Evolutionary conservation across 2,888 invertebrate species (phyloP).

Genomic region (Tethea ocularis): DNA sequence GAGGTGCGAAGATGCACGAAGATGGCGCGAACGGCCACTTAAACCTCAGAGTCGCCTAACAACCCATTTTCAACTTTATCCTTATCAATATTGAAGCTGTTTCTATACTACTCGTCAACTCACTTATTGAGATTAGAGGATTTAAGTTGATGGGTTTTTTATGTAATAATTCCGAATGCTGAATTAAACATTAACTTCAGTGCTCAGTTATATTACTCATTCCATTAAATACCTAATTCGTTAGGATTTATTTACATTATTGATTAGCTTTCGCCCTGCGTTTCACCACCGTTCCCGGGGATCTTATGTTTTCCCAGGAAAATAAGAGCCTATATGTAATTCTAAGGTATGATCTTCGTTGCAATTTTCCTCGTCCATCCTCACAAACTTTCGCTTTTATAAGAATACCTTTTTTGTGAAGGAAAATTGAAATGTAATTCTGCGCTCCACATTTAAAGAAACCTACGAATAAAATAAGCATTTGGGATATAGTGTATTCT

Average conservation of each 20-base stretch:
- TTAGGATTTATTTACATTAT: background rate
- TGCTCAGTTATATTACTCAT: background rate
- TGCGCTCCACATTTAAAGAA: no score
- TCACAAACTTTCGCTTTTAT: no score
- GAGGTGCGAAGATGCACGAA: conserved; percentile 1
- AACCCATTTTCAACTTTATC: background rate
- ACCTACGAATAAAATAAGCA: no score
- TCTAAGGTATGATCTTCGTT: no score
- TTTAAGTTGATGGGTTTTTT: background rate
- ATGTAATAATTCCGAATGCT: background rate
- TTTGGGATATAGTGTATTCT: no score
- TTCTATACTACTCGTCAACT: background rate
- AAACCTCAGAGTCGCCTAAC: background rate
- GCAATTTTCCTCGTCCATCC: no score
- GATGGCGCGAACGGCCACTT: background rate
- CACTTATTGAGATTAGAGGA: background rate
- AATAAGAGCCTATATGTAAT: no score
- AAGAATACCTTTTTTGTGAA: no score
- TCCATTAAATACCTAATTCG: background rate
- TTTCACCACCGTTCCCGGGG: no score
- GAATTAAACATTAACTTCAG: background rate
- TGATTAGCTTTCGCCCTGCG: no score
- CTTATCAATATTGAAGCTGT: background rate
- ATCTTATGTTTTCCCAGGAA: no score
- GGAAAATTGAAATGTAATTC: no score